Evolutionary conservation across 2,113 vertebrate genomes (phyloP), one percentile per base, ranked within the genome.

Genomic region (Mastomys natalensis): DNA sequence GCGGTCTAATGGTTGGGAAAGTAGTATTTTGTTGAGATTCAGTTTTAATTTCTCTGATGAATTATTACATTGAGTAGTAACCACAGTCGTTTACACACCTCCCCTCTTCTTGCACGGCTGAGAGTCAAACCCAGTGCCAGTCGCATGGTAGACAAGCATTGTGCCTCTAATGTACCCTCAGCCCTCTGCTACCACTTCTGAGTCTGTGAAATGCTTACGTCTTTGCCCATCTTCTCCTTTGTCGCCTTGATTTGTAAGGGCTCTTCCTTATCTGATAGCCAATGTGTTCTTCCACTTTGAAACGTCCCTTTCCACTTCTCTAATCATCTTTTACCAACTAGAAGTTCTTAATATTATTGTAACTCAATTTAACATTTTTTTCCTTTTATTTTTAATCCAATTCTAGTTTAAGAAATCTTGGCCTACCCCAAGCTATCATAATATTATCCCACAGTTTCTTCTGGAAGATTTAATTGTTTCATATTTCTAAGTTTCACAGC

Each of bases 21-120:
- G n/a, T 37, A 70, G 43, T 31, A 86, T 74, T 96, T 90, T 29
- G 68, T 3, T 53, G 24, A 68, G 37, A 43, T 51, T 78, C 88
- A 70, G 58, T 45, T 96, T 95, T 64, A 78, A 62, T 95, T 95
- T 91, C 89, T 70, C 37, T 95, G 37, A 48, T 91, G 21, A 90
- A 90, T 64, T 77, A 82, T 80, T 93, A 76, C 91, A 66, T 48
- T 88, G 48, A 94, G 16, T 58, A 11, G 66, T 95, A n/a, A 55
- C 55, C 37, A 78, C n/a, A 66, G 26, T 72, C 16, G 48, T 85
- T 74, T 90, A 15, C 7, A 40, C 45, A 60, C 24, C 21, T 74
- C 45, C 78, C 7, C 8, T 26, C 16, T 90, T 45, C 8, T 34
- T 55, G 37, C 29, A 15, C 6, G 72, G 22, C 16, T 19, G 6